Evolutionary conservation across 2,113 vertebrate species (phyloP).

Genomic region (Mus pahari): DNA sequence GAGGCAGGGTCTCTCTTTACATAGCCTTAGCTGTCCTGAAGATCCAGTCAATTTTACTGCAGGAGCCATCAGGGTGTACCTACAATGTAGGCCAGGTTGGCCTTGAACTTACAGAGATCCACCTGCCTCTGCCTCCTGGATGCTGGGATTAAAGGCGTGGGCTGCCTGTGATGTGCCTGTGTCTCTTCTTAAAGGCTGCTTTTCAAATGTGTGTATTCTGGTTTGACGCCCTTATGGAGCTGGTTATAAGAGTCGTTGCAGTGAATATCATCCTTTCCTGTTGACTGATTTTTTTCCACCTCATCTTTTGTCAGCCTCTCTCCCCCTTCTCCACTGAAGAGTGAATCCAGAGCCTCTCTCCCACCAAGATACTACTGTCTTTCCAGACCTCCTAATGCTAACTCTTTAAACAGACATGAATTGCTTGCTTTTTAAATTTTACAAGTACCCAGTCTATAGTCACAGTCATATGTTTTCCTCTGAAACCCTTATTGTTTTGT

Average conservation of each 20-base stretch:
- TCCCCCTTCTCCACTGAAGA: background rate
- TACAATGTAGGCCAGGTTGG: background rate
- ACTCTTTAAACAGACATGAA: conserved; percentile 8
- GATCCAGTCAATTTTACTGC: background rate
- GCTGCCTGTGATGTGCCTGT: background rate
- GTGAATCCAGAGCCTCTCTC: background rate
- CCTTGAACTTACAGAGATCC: background rate
- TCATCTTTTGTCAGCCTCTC: background rate
- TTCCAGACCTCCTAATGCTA: background rate
- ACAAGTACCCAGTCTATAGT: background rate
- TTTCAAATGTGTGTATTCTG: background rate
- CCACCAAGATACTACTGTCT: background rate
- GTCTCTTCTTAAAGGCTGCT: background rate
- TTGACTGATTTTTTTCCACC: background rate
- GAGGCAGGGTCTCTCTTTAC: too few species aligned
- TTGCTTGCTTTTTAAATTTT: conserved; percentile 26
- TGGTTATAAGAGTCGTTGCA: background rate
- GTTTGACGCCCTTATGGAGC: background rate
- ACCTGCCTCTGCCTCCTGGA: background rate
- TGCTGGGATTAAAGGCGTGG: background rate
- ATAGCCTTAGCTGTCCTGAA: background rate
- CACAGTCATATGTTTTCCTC: background rate
- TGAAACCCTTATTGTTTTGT: background rate
- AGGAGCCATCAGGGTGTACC: background rate
- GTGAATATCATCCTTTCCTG: background rate